Evolutionary conservation across 2,113 vertebrate species (phyloP).

Genomic region (Chloropsis hardwickii): DNA sequence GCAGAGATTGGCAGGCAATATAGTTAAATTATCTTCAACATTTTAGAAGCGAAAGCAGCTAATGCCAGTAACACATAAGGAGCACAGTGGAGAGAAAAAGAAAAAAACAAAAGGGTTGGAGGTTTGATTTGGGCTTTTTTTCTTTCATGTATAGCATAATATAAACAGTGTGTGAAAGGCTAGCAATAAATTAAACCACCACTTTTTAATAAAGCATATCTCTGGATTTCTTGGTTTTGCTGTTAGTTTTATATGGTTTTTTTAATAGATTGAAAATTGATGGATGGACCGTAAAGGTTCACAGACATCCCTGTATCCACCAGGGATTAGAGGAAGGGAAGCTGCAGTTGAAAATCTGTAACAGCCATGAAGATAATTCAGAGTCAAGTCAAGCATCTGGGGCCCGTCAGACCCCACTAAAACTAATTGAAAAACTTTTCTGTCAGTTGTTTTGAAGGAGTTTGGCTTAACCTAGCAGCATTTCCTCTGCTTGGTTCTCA

Average conservation of each 20-base stretch:
- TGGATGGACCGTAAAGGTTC: background rate
- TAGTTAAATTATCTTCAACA: background rate
- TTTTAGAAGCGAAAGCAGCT: background rate
- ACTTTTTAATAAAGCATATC: background rate
- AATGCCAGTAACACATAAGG: background rate
- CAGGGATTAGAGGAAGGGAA: background rate
- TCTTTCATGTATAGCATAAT: background rate
- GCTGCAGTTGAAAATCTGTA: background rate
- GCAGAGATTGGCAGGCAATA: background rate
- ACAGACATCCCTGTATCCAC: background rate
- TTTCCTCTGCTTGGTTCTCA: background rate
- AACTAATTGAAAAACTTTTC: background rate
- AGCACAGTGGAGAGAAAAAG: background rate
- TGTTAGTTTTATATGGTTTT: background rate
- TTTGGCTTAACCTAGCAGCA: background rate
- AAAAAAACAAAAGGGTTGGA: background rate
- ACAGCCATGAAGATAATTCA: background rate
- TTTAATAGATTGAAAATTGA: fast-evolving
- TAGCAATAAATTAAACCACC: background rate
- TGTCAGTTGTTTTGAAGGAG: background rate
- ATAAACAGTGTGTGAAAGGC: background rate
- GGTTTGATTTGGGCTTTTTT: background rate
- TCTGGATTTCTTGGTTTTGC: background rate
- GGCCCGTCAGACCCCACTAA: background rate
- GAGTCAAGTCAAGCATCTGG: background rate